Evolutionary conservation across 2,113 vertebrate species (phyloP).

Genomic region (Raja brachyura): DNA sequence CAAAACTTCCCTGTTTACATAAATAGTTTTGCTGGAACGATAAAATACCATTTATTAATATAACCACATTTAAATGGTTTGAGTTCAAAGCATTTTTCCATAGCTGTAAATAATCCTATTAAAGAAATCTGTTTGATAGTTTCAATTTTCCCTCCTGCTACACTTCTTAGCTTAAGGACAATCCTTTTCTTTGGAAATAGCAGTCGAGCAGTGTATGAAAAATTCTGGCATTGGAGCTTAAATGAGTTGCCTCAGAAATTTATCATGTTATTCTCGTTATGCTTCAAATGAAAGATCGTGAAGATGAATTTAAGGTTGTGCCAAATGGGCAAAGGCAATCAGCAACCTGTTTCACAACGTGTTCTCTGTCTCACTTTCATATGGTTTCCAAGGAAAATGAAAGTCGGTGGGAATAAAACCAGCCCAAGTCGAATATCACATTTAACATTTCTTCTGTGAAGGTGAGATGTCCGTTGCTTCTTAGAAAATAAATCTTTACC

Average conservation of each 20-base stretch:
- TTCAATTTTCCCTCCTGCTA: slow-evolving; percentile 8
- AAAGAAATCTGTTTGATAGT: neutral
- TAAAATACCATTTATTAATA: neutral
- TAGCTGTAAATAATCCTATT: neutral
- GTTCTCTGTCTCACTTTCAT: neutral
- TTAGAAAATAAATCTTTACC: neutral
- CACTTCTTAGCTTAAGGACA: neutral
- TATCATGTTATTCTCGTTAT: slow-evolving; percentile 16
- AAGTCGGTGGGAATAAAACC: neutral
- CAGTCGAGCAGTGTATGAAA: slow-evolving; percentile 11
- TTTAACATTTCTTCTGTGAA: neutral
- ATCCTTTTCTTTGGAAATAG: neutral
- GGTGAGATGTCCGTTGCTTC: neutral
- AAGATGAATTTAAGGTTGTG: neutral
- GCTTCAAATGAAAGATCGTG: slow-evolving; percentile 9
- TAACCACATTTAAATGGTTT: neutral
- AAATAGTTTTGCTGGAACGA: neutral
- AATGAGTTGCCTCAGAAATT: neutral
- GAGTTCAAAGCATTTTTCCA: neutral
- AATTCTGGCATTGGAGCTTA: slow-evolving; percentile 24
- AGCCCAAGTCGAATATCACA: neutral
- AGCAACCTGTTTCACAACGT: neutral
- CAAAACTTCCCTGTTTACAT: neutral
- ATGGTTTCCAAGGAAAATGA: neutral
- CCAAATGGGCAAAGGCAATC: neutral